A percentile compares a stretch with the other conserved stretches of the same genome.
These are phyloP conservation scores for Apodemus agrarius DNA, from an alignment of 2,797 vertebrate genomes.

Conservation along the genomic window DNA sequence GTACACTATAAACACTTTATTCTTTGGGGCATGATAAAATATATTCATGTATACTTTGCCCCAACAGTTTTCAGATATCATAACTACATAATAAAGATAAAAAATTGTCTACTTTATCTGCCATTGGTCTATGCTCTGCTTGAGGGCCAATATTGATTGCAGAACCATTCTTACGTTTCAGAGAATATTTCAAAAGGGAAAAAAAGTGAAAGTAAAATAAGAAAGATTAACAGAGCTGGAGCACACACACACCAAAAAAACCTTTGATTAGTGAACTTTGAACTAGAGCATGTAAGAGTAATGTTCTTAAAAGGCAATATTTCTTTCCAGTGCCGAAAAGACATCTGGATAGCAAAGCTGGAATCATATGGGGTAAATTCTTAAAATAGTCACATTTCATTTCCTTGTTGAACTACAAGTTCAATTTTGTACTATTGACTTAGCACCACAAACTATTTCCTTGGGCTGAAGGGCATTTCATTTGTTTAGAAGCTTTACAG, in stretches of 20 bases:
- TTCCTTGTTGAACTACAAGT: slow-evolving; percentile 51
- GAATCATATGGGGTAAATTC: background rate
- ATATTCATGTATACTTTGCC: background rate
- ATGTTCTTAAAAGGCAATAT: background rate
- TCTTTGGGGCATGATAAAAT: background rate
- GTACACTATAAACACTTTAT: background rate
- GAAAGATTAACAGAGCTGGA: background rate
- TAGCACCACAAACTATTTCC: background rate
- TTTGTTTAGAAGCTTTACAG: background rate
- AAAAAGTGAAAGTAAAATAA: background rate
- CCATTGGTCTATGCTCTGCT: background rate
- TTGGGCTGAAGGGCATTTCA: background rate
- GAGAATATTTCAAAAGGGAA: slow-evolving; percentile 48
- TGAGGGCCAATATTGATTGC: background rate
- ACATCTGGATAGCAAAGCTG: background rate
- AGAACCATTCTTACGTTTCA: background rate
- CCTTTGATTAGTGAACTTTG: slow-evolving; percentile 2
- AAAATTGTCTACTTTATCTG: background rate
- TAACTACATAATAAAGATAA: background rate
- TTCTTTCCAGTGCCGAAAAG: background rate
- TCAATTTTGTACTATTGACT: slow-evolving; percentile 22
- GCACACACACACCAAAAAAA: too few species aligned
- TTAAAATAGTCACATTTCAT: slow-evolving; percentile 35
- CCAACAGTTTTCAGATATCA: background rate
- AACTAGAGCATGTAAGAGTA: slow-evolving; percentile 20